These are phyloP conservation scores for Ceratotherium simum DNA, from an alignment of 2,113 vertebrate genomes.

Conservation along the genomic window DNA sequence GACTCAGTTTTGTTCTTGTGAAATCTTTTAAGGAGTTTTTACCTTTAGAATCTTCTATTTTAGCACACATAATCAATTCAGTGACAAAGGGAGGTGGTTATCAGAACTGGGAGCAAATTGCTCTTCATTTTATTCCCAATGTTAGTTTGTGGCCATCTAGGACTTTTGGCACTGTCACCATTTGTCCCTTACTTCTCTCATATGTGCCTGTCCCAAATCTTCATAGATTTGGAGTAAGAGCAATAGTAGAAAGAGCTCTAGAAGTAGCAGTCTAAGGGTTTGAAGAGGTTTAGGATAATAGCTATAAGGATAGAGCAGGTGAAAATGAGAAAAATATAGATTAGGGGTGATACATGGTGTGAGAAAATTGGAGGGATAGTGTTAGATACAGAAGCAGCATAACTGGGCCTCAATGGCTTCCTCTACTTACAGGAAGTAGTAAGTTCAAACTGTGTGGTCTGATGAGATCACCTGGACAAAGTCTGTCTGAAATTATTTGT, in stretches of 20 bases:
- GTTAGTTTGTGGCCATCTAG: neutral
- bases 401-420: neutral
- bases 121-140: neutral
- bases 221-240: neutral
- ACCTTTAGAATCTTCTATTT: neutral
- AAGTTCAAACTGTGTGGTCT: neutral
- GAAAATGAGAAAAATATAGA: neutral
- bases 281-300: neutral
- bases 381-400: neutral
- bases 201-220: neutral
- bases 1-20: neutral
- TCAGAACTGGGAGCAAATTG: neutral
- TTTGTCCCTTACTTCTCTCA: neutral
- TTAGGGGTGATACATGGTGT: neutral
- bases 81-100: neutral
- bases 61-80: neutral
- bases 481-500: neutral
- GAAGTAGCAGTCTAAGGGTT: neutral
- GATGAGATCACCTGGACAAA: neutral
- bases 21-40: neutral
- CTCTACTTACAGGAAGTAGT: neutral
- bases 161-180: neutral
- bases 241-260: neutral
- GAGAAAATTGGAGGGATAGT: neutral
- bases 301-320: neutral